Conservation (phyloP, 2,888 invertebrate species). For the Adelognathus sp. region DNA sequence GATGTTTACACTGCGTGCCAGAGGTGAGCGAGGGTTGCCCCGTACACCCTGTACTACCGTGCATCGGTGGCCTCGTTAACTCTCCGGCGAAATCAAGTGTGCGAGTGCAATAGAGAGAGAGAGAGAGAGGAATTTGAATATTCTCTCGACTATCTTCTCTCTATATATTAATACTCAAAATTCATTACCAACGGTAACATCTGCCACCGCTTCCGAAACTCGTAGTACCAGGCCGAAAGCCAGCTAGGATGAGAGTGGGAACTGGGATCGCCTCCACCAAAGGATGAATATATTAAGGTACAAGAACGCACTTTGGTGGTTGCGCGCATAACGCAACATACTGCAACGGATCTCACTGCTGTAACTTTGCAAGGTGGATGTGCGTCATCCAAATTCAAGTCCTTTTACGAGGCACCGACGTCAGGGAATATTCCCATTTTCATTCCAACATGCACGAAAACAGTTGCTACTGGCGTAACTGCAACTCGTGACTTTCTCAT, state of each 20-base stretch:
- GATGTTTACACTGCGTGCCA: conserved; percentile 68
- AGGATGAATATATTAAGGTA: conserved; percentile 47
- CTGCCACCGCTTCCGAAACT: conserved; percentile 26
- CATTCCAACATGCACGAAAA: too few species aligned
- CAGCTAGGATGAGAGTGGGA: neutral
- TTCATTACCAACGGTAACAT: conserved; percentile 53
- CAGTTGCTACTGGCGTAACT: too few species aligned
- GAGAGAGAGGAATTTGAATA: conserved; percentile 33
- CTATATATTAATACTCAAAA: conserved; percentile 53
- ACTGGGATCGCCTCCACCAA: neutral
- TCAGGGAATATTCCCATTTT: too few species aligned
- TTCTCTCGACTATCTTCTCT: conserved; percentile 35
- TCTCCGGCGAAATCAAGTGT: neutral
- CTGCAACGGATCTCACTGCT: too few species aligned
- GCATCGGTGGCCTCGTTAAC: conserved; percentile 3
- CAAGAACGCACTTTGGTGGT: conserved; percentile 48
- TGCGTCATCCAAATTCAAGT: neutral
- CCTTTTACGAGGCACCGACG: neutral
- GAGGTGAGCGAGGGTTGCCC: conserved; percentile 24
- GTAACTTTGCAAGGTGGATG: too few species aligned
- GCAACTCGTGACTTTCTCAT: too few species aligned
- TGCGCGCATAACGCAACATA: conserved; percentile 25
- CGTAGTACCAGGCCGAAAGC: conserved; percentile 8
- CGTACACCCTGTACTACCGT: neutral
- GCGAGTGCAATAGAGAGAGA: conserved; percentile 12